Evolutionary conservation across 2,113 vertebrate genomes (phyloP).

Genomic region (Galemys pyrenaicus): DNA sequence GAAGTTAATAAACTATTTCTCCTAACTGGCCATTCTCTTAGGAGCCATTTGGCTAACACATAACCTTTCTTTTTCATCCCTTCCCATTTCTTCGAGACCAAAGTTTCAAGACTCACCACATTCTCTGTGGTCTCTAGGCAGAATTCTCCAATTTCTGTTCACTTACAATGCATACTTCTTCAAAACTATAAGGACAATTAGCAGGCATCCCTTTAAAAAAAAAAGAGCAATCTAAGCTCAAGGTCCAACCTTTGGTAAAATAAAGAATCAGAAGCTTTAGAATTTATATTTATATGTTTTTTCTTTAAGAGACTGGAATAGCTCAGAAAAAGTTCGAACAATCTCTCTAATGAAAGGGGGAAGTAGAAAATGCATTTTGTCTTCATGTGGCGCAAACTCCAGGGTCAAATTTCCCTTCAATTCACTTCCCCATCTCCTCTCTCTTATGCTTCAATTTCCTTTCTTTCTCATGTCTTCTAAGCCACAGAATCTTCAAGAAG

Average conservation of each 20-base stretch:
- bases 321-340: background rate
- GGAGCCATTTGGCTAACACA: background rate
- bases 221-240: background rate
- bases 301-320: background rate
- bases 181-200: background rate
- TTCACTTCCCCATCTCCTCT: accelerated
- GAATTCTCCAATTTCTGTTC: background rate
- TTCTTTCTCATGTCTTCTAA: background rate
- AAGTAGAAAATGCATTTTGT: background rate
- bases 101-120: background rate
- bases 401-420: background rate
- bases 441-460: accelerated
- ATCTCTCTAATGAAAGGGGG: background rate
- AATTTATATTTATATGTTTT: background rate
- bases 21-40: background rate
- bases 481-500: background rate
- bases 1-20: background rate
- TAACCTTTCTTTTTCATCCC: background rate
- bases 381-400: background rate
- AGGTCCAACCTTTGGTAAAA: background rate
- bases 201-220: background rate
- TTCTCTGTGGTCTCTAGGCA: background rate
- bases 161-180: background rate
- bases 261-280: background rate
- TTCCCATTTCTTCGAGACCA: background rate